These are phyloP conservation scores for Sebastes dallii DNA, from an alignment of 2,797 vertebrate species.

Conservation along the genomic window DNA sequence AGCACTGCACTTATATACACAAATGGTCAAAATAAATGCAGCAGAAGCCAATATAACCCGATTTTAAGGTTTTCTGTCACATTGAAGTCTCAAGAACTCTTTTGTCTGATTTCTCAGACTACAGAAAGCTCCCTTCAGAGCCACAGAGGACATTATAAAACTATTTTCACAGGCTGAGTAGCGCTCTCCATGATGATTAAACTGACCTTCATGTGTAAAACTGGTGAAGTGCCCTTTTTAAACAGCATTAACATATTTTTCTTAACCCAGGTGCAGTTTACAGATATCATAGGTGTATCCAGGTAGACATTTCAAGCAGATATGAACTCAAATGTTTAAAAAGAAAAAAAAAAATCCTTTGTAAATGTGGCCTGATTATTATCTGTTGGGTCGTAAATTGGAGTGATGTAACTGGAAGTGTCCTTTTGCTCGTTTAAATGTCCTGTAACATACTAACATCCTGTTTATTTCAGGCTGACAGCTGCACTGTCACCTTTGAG, in stretches of 20 bases:
- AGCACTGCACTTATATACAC: neutral
- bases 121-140: neutral
- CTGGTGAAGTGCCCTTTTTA: neutral
- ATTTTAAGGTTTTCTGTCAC: neutral
- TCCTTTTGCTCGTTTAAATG: slow-evolving; percentile 1
- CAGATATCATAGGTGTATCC: neutral
- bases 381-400: neutral
- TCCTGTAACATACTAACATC: neutral
- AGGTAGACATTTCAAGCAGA: slow-evolving; percentile 9
- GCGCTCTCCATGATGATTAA: neutral
- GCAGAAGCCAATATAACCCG: neutral
- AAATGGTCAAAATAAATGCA: neutral
- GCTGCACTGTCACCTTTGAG: neutral
- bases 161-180: neutral
- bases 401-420: neutral
- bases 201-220: neutral
- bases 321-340: slow-evolving; percentile 18
- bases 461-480: neutral
- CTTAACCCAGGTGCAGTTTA: neutral
- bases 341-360: neutral
- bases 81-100: neutral
- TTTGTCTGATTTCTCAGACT: neutral
- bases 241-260: neutral
- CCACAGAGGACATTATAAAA: neutral
- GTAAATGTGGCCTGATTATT: neutral